Evolutionary conservation across 2,113 vertebrate genomes (phyloP).

Genomic region (Crypturellus undulatus): DNA sequence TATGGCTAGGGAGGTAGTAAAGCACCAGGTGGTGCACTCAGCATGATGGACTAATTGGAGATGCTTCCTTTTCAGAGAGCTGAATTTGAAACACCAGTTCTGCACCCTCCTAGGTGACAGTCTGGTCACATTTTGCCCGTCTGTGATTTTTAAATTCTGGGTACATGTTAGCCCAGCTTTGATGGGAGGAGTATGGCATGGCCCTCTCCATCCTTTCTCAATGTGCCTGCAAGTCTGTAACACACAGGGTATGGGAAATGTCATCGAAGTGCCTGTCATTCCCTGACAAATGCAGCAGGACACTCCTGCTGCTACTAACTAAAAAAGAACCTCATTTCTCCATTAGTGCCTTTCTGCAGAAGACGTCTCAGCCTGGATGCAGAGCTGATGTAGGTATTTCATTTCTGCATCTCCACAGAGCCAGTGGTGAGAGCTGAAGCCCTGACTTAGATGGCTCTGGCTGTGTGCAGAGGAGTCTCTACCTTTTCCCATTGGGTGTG

Average conservation of each 20-base stretch:
- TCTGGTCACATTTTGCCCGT: background rate
- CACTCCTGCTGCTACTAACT: background rate
- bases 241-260: background rate
- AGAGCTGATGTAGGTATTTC: background rate
- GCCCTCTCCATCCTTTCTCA: background rate
- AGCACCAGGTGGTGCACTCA: background rate
- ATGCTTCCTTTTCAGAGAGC: background rate
- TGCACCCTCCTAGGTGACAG: background rate
- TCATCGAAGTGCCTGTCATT: background rate
- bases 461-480: background rate
- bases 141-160: background rate
- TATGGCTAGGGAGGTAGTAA: background rate
- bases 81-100: background rate
- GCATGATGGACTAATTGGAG: background rate
- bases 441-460: background rate
- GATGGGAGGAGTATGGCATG: background rate
- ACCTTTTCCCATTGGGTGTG: fast-evolving
- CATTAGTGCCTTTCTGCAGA: background rate
- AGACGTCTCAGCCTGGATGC: background rate
- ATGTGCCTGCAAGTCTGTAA: background rate
- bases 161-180: too few relatives aligned
- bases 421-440: background rate
- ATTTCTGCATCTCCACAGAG: background rate
- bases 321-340: background rate
- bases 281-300: background rate